Evolutionary conservation across 2,888 invertebrate genomes (phyloP).

Genomic region (Dioctria rufipes): DNA sequence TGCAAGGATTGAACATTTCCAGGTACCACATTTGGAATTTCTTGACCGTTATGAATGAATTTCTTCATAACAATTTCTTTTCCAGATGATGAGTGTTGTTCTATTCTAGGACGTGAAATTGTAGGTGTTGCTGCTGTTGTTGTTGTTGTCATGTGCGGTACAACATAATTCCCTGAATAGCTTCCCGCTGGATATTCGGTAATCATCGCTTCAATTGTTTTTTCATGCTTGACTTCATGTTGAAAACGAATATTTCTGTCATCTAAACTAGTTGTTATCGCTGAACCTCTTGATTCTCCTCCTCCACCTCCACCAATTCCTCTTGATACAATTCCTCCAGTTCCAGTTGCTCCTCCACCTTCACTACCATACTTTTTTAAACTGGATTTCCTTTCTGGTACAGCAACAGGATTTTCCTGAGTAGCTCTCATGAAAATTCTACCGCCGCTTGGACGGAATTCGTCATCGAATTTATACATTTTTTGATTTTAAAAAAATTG

Average conservation of each 20-base stretch:
- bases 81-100: neutral
- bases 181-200: constrained; percentile 68
- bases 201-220: constrained; percentile 74
- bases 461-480: constrained; percentile 66
- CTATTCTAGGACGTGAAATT: neutral
- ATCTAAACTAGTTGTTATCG: constrained; percentile 76
- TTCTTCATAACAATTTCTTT: constrained; percentile 54
- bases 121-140: neutral
- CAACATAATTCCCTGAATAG: neutral
- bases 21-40: constrained; percentile 61
- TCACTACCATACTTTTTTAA: constrained; percentile 66
- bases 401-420: constrained; percentile 60
- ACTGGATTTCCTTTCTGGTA: constrained; percentile 71
- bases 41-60: constrained; percentile 64
- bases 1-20: constrained; percentile 74
- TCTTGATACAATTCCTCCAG: constrained; percentile 65
- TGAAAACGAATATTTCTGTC: constrained; percentile 69
- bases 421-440: constrained; percentile 66
- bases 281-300: constrained; percentile 72
- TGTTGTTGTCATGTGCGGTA: neutral
- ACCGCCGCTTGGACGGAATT: constrained; percentile 64
- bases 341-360: no score
- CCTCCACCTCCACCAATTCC: constrained; percentile 44
- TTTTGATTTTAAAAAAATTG: neutral
- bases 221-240: constrained; percentile 74